Evolutionary conservation across 2,888 invertebrate genomes (phyloP).

Genomic region (Ophion costatus): DNA sequence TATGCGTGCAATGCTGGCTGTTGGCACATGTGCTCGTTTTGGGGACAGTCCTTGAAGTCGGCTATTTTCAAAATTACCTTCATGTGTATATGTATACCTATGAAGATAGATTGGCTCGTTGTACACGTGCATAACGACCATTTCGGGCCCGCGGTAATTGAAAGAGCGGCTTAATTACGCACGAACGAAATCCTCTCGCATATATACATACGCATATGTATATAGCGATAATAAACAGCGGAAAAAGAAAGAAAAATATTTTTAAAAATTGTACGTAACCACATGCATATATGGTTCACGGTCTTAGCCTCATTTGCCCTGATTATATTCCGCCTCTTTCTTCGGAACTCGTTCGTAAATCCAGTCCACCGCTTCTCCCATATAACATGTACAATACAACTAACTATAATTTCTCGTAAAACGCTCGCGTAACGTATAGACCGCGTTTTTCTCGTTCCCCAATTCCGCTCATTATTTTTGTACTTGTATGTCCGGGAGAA

Average conservation of each 20-base stretch:
- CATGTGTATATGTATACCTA: not conserved
- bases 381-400: slow-evolving; percentile 24
- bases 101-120: slow-evolving; percentile 19
- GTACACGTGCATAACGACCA: slow-evolving; percentile 72
- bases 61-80: no score
- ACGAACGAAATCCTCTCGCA: slow-evolving; percentile 73
- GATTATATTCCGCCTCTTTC: slow-evolving; percentile 66
- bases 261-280: slow-evolving; percentile 18
- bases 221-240: slow-evolving; percentile 41
- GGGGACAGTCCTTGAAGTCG: no score
- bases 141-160: slow-evolving; percentile 75
- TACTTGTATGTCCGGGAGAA: slow-evolving; percentile 22
- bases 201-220: slow-evolving; percentile 39
- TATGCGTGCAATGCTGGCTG: slow-evolving; percentile 6
- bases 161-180: slow-evolving; percentile 78
- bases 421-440: slow-evolving; percentile 16
- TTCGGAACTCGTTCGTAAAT: slow-evolving; percentile 74
- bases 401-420: slow-evolving; percentile 44
- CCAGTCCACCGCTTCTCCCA: slow-evolving; percentile 17
- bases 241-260: not conserved
- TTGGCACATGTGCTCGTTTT: no score
- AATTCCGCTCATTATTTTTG: slow-evolving; percentile 71
- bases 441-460: slow-evolving; percentile 64
- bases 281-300: slow-evolving; percentile 29
- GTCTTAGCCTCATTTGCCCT: slow-evolving; percentile 57